Evolutionary conservation across 2,888 invertebrate species (phyloP), one percentile per base, ranked within the genome.

Genomic region (Luffia ferchaultella): DNA sequence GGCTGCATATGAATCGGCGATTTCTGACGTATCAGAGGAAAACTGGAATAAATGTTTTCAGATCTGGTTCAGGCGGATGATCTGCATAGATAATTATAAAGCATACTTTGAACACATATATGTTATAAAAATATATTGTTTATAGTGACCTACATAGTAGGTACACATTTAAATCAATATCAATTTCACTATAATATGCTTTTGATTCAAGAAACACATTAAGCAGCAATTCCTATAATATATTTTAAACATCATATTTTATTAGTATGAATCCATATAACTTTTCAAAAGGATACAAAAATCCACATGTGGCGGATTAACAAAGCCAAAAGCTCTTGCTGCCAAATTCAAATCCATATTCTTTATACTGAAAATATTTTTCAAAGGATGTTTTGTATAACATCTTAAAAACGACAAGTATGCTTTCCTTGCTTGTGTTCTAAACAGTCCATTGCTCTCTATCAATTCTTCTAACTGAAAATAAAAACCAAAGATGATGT

Each of bases 371-470:
- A 96, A 99, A 60, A 98, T 95, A 50, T 90, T 89, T 72, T 94
- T 97, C 64, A 97, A 83, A 61, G 93, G 92, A 82, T 98, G 98
- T 15, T 95, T 95, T 72, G 96, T 96, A 69, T 99, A 99, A 15
- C 98, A 93, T 56, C 98, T 87, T 1, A 99, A 89, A 69, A 96
- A 98, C 0, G 95, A 90, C 61, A 97, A 95, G 76, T 94, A 99
- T 0, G 96, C 98, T 67, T 97, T 97, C 70, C 96, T 93, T 1
- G 95, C 97, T 18, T 95, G 91, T 68, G 90, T 88, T 83, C 96
- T 94, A 57, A 99, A 86, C 62, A 94, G 96, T 63, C 98, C 98
- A 74, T 98, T 97, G 67, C 90, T 94, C 45, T 88, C 80, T 60
- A 98, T 92, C 56, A 99, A 76, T 64, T 95, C 92, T 82, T 98